These are phyloP conservation scores for Poecilobothrus nobilitatus DNA, from an alignment of 2,888 invertebrate species.

Conservation along the genomic window DNA sequence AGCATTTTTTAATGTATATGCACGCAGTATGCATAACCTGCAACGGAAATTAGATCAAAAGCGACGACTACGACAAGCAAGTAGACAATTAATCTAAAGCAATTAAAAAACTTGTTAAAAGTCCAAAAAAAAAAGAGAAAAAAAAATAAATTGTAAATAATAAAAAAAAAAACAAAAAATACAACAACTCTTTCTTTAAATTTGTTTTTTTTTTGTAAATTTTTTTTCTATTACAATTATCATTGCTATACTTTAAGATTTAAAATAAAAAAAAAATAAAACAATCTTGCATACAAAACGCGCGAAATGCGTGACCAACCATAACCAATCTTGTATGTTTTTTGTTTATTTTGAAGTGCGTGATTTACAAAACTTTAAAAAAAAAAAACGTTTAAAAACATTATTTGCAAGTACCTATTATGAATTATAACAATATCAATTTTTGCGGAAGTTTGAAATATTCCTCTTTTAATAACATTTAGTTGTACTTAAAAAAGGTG, in stretches of 20 bases:
- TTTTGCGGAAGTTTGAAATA: neutral
- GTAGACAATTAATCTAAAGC: neutral
- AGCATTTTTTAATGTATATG: neutral
- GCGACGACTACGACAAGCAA: neutral
- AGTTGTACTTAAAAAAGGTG: too few relatives aligned
- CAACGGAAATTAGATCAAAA: constrained; percentile 1
- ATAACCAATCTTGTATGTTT: too few relatives aligned
- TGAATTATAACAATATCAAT: neutral
- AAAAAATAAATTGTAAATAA: too few relatives aligned
- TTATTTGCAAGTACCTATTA: neutral
- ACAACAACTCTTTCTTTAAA: neutral
- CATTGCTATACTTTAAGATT: neutral
- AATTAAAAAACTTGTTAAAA: constrained; percentile 1
- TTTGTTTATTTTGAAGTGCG: neutral
- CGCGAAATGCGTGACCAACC: neutral
- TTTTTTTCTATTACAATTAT: neutral
- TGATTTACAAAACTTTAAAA: neutral
- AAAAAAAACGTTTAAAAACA: neutral
- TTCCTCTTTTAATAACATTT: too few relatives aligned
- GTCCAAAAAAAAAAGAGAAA: neutral
- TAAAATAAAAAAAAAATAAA: neutral
- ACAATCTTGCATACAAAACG: neutral
- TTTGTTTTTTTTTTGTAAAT: neutral
- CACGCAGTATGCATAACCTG: neutral
- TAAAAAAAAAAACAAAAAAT: neutral